These are phyloP conservation scores for Agrochola lota DNA, from an alignment of 2,888 invertebrate species.

Conservation along the genomic window DNA sequence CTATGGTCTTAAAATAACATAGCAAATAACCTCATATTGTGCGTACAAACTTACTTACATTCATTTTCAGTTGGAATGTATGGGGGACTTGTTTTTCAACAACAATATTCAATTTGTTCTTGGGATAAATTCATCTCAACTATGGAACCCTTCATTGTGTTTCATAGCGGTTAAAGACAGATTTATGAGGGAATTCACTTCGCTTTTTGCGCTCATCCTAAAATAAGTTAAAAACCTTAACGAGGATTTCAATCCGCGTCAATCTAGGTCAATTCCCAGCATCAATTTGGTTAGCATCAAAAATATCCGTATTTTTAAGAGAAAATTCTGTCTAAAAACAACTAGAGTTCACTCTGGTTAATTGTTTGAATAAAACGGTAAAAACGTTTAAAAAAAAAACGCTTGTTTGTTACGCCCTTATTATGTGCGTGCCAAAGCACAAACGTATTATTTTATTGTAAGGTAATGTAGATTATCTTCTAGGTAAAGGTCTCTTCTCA, in stretches of 20 bases:
- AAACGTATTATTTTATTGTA: constrained; percentile 7
- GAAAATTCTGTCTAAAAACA: constrained; percentile 18
- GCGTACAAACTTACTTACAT: too few species aligned
- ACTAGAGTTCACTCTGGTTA: neutral
- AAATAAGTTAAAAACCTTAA: neutral
- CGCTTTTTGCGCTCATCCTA: neutral
- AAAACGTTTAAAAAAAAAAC: neutral
- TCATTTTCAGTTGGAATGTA: too few species aligned
- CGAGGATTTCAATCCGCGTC: constrained; percentile 5
- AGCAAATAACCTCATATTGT: too few species aligned
- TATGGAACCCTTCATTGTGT: too few species aligned
- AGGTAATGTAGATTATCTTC: neutral
- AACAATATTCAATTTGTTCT: too few species aligned
- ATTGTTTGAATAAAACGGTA: neutral
- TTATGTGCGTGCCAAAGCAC: constrained; percentile 3
- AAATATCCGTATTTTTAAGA: constrained; percentile 27
- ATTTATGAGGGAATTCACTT: neutral
- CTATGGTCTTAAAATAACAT: too few species aligned
- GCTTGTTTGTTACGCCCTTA: constrained; percentile 18
- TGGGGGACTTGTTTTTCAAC: too few species aligned
- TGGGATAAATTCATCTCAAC: too few species aligned
- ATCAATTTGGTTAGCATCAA: constrained; percentile 26
- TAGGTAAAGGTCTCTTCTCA: too few species aligned
- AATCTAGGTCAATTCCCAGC: constrained; percentile 21
- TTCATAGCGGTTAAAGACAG: neutral